Percentiles rank a stretch among this genome's conserved stretches.
phyloP scores from a whole-genome alignment of 2,113 vertebrate genomes.

The Pteruthius melanotis region DNA sequence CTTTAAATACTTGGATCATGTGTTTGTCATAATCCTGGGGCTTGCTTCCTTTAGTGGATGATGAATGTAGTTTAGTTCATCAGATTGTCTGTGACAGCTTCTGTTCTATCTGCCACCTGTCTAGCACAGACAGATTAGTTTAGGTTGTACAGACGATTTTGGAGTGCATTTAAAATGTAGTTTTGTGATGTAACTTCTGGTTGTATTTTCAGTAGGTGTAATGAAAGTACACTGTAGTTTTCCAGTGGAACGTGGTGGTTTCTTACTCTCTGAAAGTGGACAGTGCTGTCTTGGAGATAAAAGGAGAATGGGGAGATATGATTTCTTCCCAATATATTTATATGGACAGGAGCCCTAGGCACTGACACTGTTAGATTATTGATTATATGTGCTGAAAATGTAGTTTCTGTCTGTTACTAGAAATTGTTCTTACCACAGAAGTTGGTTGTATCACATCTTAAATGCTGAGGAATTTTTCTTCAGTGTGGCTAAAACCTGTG shows the following conservation, averaged over 20 bases:
- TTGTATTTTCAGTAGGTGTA: neutral
- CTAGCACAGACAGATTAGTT: neutral
- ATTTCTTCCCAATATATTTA: neutral
- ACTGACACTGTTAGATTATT: neutral
- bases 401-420: neutral
- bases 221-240: neutral
- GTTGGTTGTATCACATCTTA: neutral
- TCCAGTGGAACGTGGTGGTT: neutral
- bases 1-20: neutral
- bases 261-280: neutral
- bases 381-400: neutral
- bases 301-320: neutral
- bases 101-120: neutral
- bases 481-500: neutral
- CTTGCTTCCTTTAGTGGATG: neutral
- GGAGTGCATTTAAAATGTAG: neutral
- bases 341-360: neutral
- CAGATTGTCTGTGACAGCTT: neutral
- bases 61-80: neutral
- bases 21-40: neutral
- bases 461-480: neutral
- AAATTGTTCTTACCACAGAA: neutral
- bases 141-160: neutral
- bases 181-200: neutral
- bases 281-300: accelerated